A percentile compares a stretch with the other conserved stretches of the same genome.
phyloP scores from a whole-genome alignment of 2,888 invertebrate genomes.

The Mesochorus sp. region DNA sequence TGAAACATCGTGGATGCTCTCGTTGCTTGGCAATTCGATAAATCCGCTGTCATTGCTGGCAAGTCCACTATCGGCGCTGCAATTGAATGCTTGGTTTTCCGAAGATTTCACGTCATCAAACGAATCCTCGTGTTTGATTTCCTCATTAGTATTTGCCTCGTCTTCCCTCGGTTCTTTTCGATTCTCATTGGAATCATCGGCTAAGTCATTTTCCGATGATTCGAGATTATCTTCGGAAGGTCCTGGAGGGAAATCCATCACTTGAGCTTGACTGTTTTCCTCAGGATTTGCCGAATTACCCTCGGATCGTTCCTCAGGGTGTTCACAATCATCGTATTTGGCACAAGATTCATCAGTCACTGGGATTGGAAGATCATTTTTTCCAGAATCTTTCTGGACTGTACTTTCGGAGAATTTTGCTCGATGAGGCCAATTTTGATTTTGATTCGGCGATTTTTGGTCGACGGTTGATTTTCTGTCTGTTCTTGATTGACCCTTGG shows the following conservation, averaged over 20 bases:
- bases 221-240: background rate
- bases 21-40: conserved; percentile 45
- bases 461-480: conserved; percentile 31
- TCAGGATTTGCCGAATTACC: too few relatives aligned
- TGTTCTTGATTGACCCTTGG: conserved; percentile 50
- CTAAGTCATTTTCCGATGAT: background rate
- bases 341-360: too few relatives aligned
- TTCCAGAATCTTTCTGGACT: too few relatives aligned
- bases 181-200: background rate
- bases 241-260: background rate
- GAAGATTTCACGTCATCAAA: background rate
- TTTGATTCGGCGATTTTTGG: conserved; percentile 3
- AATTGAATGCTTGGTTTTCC: conserved; percentile 23
- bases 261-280: background rate
- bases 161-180: background rate
- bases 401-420: too few relatives aligned
- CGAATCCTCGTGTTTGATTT: background rate
- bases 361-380: too few relatives aligned
- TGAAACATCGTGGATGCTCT: conserved; percentile 34
- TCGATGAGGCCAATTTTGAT: conserved; percentile 16
- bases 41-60: conserved; percentile 55
- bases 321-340: too few relatives aligned
- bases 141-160: background rate
- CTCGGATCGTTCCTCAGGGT: too few relatives aligned
- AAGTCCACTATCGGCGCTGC: conserved; percentile 32